A percentile compares a stretch with the other conserved stretches of the same genome.
phyloP scores from a whole-genome alignment of 2,113 vertebrate genomes.

The Holacanthus passer region DNA sequence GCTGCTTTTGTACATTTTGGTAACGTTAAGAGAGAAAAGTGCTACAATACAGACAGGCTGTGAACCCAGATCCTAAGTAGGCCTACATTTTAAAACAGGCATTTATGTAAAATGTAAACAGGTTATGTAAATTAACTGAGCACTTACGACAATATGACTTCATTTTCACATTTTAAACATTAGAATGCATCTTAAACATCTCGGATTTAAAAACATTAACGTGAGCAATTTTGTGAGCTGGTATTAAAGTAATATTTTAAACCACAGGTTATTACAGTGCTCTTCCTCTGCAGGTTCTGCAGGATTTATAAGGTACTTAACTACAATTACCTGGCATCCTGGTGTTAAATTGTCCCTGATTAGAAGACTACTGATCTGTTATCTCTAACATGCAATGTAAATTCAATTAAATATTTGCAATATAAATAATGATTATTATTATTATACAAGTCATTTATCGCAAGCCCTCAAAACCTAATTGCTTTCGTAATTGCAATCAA shows the following conservation, averaged over 20 bases:
- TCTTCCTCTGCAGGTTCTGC: not conserved
- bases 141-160: not conserved
- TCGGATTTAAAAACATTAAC: not conserved
- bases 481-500: constrained; percentile 33
- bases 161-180: not conserved
- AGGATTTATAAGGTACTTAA: constrained; percentile 30
- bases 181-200: constrained; percentile 8
- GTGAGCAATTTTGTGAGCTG: not conserved
- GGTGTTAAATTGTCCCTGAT: constrained; percentile 47
- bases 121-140: not conserved
- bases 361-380: constrained; percentile 48
- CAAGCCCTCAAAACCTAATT: not conserved
- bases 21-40: constrained; percentile 45
- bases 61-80: constrained; percentile 5
- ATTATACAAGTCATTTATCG: constrained; percentile 21
- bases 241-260: constrained; percentile 6
- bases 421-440: constrained; percentile 28
- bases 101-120: constrained; percentile 8
- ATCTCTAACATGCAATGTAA: constrained; percentile 30
- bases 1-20: constrained; percentile 7
- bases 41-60: not conserved
- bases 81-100: not conserved
- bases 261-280: not conserved
- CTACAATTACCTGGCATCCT: constrained; percentile 26
- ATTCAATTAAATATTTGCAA: constrained; percentile 31